Conservation (phyloP, 2,113 vertebrate genomes). For the Bufo bufo region DNA sequence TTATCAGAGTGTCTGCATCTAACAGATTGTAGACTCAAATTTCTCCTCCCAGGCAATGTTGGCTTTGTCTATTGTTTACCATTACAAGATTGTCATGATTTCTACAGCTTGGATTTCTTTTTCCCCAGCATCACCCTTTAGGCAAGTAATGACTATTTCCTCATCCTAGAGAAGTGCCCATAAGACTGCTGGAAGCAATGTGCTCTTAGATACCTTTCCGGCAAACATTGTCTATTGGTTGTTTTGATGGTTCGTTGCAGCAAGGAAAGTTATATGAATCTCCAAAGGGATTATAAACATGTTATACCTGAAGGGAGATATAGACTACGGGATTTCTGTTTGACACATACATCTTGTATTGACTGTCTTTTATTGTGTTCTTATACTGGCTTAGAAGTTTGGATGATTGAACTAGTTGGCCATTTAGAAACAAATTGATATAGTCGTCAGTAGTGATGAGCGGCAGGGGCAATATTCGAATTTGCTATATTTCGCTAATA, state of each 20-base stretch:
- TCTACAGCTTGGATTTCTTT: slow-evolving; percentile 84
- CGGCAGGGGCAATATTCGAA: too few species aligned
- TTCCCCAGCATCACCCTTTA: slow-evolving; percentile 77
- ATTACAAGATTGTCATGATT: slow-evolving; percentile 80
- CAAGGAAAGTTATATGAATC: slow-evolving; percentile 62
- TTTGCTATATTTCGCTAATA: too few species aligned
- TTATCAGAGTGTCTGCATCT: slow-evolving; percentile 86
- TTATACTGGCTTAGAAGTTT: neutral
- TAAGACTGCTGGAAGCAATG: slow-evolving; percentile 74
- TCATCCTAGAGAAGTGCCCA: slow-evolving; percentile 73
- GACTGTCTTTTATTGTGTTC: neutral
- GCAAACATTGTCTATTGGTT: slow-evolving; percentile 59
- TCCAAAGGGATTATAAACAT: slow-evolving; percentile 62
- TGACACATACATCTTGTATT: slow-evolving; percentile 24
- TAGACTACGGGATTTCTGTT: slow-evolving; percentile 60
- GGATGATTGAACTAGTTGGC: neutral
- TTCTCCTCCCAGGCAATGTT: slow-evolving; percentile 87
- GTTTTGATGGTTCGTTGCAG: slow-evolving; percentile 61
- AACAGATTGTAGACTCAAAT: slow-evolving; percentile 89
- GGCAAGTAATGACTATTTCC: slow-evolving; percentile 75
- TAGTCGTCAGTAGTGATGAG: neutral
- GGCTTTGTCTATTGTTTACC: slow-evolving; percentile 81
- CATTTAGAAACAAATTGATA: neutral
- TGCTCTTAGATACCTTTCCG: slow-evolving; percentile 63
- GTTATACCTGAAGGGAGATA: slow-evolving; percentile 58